These are phyloP conservation scores for Limnephilus auricula DNA, from an alignment of 2,888 invertebrate species.

Conservation along the genomic window DNA sequence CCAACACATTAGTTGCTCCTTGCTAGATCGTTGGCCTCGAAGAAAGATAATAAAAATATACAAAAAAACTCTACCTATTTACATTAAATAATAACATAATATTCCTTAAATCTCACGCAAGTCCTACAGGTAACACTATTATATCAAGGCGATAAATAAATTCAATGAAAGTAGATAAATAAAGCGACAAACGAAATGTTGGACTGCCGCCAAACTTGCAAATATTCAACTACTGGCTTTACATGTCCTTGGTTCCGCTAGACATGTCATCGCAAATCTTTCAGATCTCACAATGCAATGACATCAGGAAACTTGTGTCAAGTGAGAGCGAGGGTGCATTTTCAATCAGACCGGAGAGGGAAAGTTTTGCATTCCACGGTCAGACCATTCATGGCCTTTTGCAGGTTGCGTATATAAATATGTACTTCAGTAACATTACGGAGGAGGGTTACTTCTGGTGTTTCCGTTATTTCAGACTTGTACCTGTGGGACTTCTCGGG, in stretches of 20 bases:
- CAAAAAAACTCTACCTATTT: too few species aligned
- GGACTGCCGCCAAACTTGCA: background rate
- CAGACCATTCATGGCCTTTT: background rate
- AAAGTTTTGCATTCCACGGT: background rate
- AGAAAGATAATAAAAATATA: too few species aligned
- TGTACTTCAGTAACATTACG: background rate
- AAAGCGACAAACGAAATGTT: background rate
- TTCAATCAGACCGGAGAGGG: background rate
- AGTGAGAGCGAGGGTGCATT: background rate
- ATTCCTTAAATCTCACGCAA: background rate
- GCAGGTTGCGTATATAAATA: background rate
- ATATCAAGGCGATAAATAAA: background rate
- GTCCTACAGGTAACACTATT: background rate
- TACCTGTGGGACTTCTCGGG: background rate
- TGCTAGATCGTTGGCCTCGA: too few species aligned
- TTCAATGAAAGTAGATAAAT: background rate
- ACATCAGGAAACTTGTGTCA: constrained; percentile 51
- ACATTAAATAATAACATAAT: background rate
- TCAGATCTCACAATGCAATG: constrained; percentile 52
- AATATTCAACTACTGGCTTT: background rate
- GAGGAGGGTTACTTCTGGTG: background rate
- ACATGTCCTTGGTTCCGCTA: constrained; percentile 19
- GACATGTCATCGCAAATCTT: constrained; percentile 42
- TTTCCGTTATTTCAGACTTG: background rate
- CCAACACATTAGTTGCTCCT: too few species aligned